Evolutionary conservation across 1,140 invertebrate genomes (phyloP), one percentile per base, ranked within the genome.

Genomic region (Cephus cinctus): DNA sequence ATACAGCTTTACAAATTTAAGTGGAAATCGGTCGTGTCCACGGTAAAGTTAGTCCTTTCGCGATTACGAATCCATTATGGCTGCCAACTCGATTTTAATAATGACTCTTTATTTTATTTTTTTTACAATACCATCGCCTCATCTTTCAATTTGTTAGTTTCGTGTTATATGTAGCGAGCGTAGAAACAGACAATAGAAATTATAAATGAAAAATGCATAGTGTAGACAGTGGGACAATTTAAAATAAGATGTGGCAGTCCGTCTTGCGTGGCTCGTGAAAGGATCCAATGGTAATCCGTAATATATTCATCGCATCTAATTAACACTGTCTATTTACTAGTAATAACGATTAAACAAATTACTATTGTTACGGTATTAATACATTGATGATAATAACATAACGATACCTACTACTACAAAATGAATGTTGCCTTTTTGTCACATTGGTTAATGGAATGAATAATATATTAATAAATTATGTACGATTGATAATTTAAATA

Each of bases 381-480:
- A 57, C 43, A 61, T 50, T 38, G 47, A 58, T 43, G 54, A 63
- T 63, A 62, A 62, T 59, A 59, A 61, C 31, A 30, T 57, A 39
- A 47, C 30, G 5, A 47, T 53, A 25, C 36, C 50, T 57, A 58
- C 50, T 55, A 63, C 34, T 62, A 63, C 60, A 64, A 63, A 63
- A 36, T 64, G 31, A 64, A 64, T 63, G 61, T 64, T 64, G 60
- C 61, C 61, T 64, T 63, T n/a, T 64, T 60, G 57, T 64, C 57
- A 63, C 35, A 56, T 53, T 56, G 50, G 49, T 60, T 58, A 55
- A 58, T 50, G 25, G 47, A 47, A 61, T 47, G 39, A 61, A 49
- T 27, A 47, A 56, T 41, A 56, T 52, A 53, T 54, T 48, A 49
- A 52, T 57, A 19, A 53, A 50, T 50, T 52, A 56, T 47, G 35